A percentile compares a stretch with the other conserved stretches of the same genome.
These are phyloP conservation scores for Habropoda laboriosa DNA, from an alignment of 1,140 invertebrate genomes.

Conservation along the genomic window DNA sequence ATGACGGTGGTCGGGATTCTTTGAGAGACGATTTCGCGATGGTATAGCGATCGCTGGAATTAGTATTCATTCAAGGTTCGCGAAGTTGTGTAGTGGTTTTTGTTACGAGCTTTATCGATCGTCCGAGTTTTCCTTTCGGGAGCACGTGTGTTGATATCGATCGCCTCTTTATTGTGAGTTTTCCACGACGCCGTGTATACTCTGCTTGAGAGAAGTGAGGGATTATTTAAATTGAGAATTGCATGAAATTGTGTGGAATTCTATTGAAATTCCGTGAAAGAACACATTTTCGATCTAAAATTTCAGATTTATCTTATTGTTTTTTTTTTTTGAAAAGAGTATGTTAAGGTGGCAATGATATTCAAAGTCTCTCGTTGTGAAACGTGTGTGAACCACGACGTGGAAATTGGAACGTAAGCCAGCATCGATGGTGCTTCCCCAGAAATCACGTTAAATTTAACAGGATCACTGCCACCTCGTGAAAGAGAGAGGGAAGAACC, in stretches of 20 bases:
- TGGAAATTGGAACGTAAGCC: constrained; percentile 11
- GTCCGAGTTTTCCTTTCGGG: constrained; percentile 21
- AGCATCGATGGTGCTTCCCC: constrained; percentile 38
- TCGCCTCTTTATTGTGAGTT: background rate
- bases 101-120: constrained; percentile 40
- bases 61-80: constrained; percentile 28
- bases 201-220: too few relatives aligned
- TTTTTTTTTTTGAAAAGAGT: too few relatives aligned
- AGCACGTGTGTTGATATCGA: constrained; percentile 55
- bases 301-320: background rate
- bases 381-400: background rate
- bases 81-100: background rate
- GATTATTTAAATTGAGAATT: background rate
- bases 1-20: background rate
- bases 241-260: too few relatives aligned
- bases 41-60: background rate
- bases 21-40: background rate
- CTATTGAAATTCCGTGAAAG: too few relatives aligned
- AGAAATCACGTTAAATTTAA: constrained; percentile 49
- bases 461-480: constrained; percentile 2
- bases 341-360: background rate
- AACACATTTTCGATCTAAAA: background rate
- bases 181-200: background rate
- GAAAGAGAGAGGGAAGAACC: background rate
- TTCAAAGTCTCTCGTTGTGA: background rate